Evolutionary conservation across 2,888 invertebrate species (phyloP).

Genomic region (Axea sp.): DNA sequence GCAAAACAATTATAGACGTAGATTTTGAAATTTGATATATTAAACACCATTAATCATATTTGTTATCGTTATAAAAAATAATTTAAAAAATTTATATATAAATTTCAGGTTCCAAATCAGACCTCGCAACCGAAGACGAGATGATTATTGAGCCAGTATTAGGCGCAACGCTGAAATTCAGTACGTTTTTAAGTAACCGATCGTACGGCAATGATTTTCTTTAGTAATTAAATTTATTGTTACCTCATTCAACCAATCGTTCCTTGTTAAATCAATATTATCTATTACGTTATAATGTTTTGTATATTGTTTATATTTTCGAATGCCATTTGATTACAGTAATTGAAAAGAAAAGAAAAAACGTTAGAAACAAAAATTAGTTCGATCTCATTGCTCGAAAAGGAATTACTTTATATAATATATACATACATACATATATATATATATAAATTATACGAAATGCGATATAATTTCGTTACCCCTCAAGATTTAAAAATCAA

Average conservation of each 20-base stretch:
- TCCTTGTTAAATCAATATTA: too few species aligned
- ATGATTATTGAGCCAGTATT: constrained; percentile 80
- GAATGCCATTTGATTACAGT: constrained; percentile 39
- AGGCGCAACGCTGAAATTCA: constrained; percentile 81
- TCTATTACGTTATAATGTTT: too few species aligned
- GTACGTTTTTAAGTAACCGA: constrained; percentile 82
- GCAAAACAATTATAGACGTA: constrained; percentile 55
- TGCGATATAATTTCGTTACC: constrained; percentile 55
- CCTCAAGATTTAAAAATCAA: constrained; percentile 55
- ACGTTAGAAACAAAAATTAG: constrained; percentile 11
- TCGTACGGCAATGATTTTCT: constrained; percentile 81
- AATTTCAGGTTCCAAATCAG: constrained; percentile 73
- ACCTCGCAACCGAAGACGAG: constrained; percentile 80
- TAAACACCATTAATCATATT: constrained; percentile 46
- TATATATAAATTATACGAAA: constrained; percentile 60
- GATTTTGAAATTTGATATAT: constrained; percentile 7
- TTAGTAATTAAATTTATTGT: constrained; percentile 50
- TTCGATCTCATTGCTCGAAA: too few species aligned
- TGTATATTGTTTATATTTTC: constrained; percentile 46
- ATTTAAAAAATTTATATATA: constrained; percentile 41
- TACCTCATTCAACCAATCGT: constrained; percentile 1
- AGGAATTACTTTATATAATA: constrained; percentile 59
- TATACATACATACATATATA: constrained; percentile 53
- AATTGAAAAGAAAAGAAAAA: constrained; percentile 18
- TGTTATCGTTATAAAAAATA: constrained; percentile 46